These are phyloP conservation scores for Actenoides hombroni DNA, from an alignment of 2,113 vertebrate species.

Conservation along the genomic window DNA sequence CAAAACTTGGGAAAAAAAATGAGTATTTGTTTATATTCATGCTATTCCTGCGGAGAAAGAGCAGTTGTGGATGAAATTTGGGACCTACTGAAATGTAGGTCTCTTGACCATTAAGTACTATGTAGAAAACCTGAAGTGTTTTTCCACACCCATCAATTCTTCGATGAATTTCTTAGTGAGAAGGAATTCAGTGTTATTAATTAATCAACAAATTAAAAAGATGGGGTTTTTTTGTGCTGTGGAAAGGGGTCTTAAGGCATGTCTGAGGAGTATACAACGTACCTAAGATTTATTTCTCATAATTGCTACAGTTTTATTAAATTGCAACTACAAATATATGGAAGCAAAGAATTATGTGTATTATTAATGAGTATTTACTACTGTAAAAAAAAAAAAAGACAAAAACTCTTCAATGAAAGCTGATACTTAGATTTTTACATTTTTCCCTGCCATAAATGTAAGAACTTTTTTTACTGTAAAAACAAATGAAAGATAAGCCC, in stretches of 20 bases:
- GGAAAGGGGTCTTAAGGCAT: neutral
- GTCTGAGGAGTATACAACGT: neutral
- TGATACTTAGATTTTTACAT: conserved; percentile 9
- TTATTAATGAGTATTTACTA: neutral
- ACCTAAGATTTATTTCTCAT: neutral
- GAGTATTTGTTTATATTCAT: neutral
- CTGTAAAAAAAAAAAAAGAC: neutral
- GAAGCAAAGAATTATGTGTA: neutral
- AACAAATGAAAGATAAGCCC: neutral
- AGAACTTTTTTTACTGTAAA: neutral
- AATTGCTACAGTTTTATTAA: neutral
- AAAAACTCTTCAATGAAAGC: neutral
- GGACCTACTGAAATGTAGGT: neutral
- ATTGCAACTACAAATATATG: neutral
- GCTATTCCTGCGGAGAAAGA: neutral
- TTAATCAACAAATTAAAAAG: neutral
- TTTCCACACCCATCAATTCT: neutral
- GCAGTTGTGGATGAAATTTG: neutral
- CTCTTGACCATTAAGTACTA: neutral
- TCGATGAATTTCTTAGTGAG: neutral
- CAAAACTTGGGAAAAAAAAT: neutral
- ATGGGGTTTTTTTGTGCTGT: neutral
- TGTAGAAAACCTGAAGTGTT: neutral
- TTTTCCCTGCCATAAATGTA: neutral
- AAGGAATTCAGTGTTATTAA: conserved; percentile 1